Conservation (phyloP, 2,888 invertebrate genomes). For the Notodromas monacha region DNA sequence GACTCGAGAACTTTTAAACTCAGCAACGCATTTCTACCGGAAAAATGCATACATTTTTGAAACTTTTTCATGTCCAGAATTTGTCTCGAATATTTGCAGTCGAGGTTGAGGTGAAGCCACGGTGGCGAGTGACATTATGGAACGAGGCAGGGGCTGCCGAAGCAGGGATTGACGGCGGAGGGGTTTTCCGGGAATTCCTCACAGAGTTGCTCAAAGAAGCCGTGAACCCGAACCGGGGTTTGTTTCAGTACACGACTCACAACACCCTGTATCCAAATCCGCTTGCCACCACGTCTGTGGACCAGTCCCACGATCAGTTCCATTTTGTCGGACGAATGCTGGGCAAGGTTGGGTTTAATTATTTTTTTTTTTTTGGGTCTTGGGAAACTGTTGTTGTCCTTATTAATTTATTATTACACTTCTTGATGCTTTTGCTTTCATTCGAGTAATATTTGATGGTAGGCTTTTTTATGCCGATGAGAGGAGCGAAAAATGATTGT, state of each 20-base stretch:
- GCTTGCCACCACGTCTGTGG: conserved; percentile 47
- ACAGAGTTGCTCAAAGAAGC: conserved; percentile 71
- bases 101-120: too few relatives aligned
- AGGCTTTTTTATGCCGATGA: too few relatives aligned
- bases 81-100: too few relatives aligned
- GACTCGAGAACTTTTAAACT: too few relatives aligned
- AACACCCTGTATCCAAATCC: conserved; percentile 88
- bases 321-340: conserved; percentile 74
- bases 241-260: conserved; percentile 59
- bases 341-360: conserved; percentile 37
- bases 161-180: conserved; percentile 89
- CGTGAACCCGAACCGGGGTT: conserved; percentile 82
- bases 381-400: not conserved
- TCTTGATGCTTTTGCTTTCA: too few relatives aligned
- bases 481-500: too few relatives aligned
- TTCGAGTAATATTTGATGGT: too few relatives aligned
- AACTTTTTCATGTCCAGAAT: too few relatives aligned
- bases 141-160: conserved; percentile 71
- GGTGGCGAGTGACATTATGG: conserved; percentile 54
- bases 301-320: conserved; percentile 57
- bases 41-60: too few relatives aligned
- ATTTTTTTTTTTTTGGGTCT: conserved; percentile 5
- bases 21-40: too few relatives aligned
- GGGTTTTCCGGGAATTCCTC: conserved; percentile 76
- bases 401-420: too few relatives aligned